Conservation (phyloP, 2,888 invertebrate genomes). For the Athripsodes cinereus region DNA sequence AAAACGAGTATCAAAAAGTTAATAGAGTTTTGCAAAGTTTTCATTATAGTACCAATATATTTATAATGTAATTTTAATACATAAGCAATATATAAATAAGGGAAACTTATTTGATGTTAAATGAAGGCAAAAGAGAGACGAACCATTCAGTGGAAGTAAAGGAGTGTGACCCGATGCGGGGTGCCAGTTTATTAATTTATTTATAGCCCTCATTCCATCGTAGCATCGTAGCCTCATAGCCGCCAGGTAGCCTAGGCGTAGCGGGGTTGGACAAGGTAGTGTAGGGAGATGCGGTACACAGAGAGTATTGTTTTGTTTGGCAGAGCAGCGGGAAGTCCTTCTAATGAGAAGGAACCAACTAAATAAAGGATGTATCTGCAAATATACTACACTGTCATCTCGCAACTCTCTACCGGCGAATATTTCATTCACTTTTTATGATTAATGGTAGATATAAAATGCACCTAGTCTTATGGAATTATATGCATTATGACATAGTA, state of each 20-base stretch:
- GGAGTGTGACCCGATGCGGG: constrained; percentile 5
- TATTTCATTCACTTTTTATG: too few species aligned
- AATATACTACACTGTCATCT: constrained; percentile 3
- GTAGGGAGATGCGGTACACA: too few species aligned
- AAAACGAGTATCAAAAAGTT: too few species aligned
- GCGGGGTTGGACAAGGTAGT: not conserved
- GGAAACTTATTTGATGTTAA: too few species aligned
- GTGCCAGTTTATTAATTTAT: constrained; percentile 6
- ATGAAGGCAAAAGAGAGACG: not conserved
- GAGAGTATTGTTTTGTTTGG: constrained; percentile 9
- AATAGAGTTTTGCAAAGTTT: too few species aligned
- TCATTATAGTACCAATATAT: too few species aligned
- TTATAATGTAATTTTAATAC: too few species aligned
- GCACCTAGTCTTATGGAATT: too few species aligned
- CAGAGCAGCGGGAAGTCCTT: constrained; percentile 10
- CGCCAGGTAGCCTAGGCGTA: not conserved
- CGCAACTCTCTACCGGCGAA: not conserved
- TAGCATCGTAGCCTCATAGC: not conserved
- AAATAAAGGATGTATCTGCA: not conserved
- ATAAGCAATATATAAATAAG: too few species aligned
- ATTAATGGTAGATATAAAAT: too few species aligned
- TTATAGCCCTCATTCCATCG: not conserved
- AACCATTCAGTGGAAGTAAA: not conserved
- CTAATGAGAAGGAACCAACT: constrained; percentile 12
- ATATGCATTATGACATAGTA: too few species aligned